Conservation (phyloP, 1,140 invertebrate species). For the Anastrepha obliqua region DNA sequence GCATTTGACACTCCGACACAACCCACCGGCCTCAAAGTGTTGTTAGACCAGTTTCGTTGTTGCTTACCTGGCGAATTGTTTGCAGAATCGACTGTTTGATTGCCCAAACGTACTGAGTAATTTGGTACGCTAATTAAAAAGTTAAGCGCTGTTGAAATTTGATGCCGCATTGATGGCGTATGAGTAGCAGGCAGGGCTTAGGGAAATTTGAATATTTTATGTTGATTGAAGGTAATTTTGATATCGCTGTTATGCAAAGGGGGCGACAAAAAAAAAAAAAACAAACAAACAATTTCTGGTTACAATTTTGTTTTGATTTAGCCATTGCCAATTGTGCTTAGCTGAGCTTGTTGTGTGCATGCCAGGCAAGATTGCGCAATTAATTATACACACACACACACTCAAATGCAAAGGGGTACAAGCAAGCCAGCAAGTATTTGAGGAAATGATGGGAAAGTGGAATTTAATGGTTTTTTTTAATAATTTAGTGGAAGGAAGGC, state of each 20-base stretch:
- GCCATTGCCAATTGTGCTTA: not conserved
- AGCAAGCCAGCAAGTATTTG: no score
- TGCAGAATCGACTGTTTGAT: not conserved
- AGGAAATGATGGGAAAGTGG: no score
- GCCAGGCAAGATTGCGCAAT: not conserved
- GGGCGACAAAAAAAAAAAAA: not conserved
- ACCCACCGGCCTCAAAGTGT: not conserved
- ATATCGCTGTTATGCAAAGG: conserved; percentile 1
- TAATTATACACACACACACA: not conserved
- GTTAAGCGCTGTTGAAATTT: conserved; percentile 19
- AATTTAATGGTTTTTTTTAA: no score
- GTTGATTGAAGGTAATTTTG: not conserved
- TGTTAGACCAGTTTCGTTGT: conserved; percentile 31
- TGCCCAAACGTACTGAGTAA: not conserved
- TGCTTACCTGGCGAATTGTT: not conserved
- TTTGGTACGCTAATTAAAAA: conserved; percentile 26
- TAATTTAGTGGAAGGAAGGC: no score
- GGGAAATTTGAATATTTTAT: conserved; percentile 35
- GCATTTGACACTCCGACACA: not conserved
- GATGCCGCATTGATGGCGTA: not conserved
- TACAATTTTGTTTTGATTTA: not conserved
- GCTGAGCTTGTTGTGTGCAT: not conserved
- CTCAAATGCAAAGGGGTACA: no score
- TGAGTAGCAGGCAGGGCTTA: not conserved
- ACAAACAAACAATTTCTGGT: not conserved